Percentiles rank a stretch among this genome's conserved stretches.
Conservation (phyloP, 2,797 vertebrate species). For the Oreochromis grahami region DNA sequence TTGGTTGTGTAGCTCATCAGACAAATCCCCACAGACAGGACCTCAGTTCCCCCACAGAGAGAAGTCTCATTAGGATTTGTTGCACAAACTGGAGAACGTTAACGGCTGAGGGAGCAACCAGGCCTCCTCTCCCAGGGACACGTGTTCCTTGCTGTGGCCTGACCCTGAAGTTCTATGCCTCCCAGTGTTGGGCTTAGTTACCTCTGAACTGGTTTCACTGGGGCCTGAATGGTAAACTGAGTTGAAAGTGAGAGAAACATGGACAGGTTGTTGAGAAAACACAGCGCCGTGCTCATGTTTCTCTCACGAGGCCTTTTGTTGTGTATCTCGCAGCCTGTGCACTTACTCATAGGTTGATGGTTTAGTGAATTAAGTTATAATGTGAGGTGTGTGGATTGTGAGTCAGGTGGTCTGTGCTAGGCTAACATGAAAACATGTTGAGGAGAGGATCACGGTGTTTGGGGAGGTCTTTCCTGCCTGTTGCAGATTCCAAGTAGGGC, state of each 20-base stretch:
- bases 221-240: conserved; percentile 10
- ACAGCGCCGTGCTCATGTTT: neutral
- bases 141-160: conserved; percentile 50
- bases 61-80: conserved; percentile 67
- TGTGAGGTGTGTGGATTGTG: neutral
- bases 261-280: conserved; percentile 22
- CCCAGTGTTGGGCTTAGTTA: conserved; percentile 36
- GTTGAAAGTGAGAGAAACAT: neutral
- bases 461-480: neutral
- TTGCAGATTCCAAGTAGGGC: neutral
- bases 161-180: conserved; percentile 41
- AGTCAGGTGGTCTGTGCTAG: neutral
- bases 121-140: conserved; percentile 36
- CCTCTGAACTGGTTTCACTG: conserved; percentile 12
- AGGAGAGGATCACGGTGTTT: neutral
- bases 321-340: neutral
- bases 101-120: conserved; percentile 23
- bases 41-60: conserved; percentile 36
- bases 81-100: conserved; percentile 52
- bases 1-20: conserved; percentile 31
- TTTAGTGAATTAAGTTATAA: neutral
- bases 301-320: neutral
- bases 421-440: neutral
- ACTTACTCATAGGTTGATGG: neutral
- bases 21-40: conserved; percentile 45